Evolutionary conservation across 1,140 invertebrate genomes (phyloP).

Genomic region (Neotoxoptera formosana): DNA sequence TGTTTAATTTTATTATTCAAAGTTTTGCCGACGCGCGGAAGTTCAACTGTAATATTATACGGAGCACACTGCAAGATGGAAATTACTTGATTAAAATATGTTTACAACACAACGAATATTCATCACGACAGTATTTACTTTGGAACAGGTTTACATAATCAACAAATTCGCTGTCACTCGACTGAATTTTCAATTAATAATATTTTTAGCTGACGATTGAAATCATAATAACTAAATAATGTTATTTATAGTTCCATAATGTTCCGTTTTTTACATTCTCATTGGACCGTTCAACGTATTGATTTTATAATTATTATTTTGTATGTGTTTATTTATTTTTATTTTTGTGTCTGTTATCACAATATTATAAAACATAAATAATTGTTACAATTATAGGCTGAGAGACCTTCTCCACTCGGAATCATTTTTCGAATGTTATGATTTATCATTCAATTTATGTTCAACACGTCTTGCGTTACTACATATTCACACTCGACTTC

Average conservation of each 20-base stretch:
- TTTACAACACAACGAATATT: not conserved
- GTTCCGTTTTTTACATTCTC: not conserved
- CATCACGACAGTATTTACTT: not conserved
- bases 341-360: not conserved
- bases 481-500: no score
- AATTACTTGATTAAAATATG: not conserved
- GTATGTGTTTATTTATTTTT: not conserved
- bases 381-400: not conserved
- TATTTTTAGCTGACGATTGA: not conserved
- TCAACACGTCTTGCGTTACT: no score
- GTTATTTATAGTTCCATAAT: not conserved
- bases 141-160: not conserved
- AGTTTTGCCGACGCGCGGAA: not conserved
- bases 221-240: not conserved
- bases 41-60: not conserved
- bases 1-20: constrained; percentile 11
- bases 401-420: no score
- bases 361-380: not conserved
- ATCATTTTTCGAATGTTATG: no score
- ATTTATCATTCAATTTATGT: no score
- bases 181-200: not conserved
- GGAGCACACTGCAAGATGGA: not conserved
- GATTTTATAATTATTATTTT: not conserved
- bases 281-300: not conserved
- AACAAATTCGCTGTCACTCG: not conserved